A percentile compares a stretch with the other conserved stretches of the same genome.
Conservation (phyloP, 1,140 invertebrate species). For the Lysiphlebus fabarum region DNA sequence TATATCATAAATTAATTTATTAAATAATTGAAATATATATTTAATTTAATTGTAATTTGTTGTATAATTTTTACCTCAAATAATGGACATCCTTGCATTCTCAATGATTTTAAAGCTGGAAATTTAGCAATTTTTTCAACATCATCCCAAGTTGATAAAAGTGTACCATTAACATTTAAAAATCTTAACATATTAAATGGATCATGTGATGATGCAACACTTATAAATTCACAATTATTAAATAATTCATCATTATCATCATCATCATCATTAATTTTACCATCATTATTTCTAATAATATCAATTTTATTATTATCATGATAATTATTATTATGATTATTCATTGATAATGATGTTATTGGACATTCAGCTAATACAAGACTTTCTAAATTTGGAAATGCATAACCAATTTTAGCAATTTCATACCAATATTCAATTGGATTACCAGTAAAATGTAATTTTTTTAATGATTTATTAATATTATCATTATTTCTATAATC, state of each 20-base stretch:
- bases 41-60: neutral
- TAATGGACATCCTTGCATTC: conserved; percentile 66
- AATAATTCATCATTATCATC: conserved; percentile 26
- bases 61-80: conserved; percentile 46
- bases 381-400: conserved; percentile 80
- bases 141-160: conserved; percentile 81
- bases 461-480: conserved; percentile 65
- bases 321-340: conserved; percentile 41
- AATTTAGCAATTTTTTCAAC: conserved; percentile 80
- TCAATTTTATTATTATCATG: conserved; percentile 33
- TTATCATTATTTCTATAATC: conserved; percentile 50
- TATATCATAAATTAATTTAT: conserved; percentile 39
- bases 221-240: conserved; percentile 12
- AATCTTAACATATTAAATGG: conserved; percentile 68
- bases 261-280: conserved; percentile 21
- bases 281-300: conserved; percentile 35
- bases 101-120: conserved; percentile 75
- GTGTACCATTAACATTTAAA: conserved; percentile 81
- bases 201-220: conserved; percentile 55
- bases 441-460: conserved; percentile 81
- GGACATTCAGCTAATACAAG: conserved; percentile 85
- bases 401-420: conserved; percentile 75
- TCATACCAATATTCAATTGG: conserved; percentile 77
- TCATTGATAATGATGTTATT: conserved; percentile 61
- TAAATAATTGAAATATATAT: neutral